Evolutionary conservation across 2,888 invertebrate species (phyloP).

Genomic region (Ferrisia virgata): DNA sequence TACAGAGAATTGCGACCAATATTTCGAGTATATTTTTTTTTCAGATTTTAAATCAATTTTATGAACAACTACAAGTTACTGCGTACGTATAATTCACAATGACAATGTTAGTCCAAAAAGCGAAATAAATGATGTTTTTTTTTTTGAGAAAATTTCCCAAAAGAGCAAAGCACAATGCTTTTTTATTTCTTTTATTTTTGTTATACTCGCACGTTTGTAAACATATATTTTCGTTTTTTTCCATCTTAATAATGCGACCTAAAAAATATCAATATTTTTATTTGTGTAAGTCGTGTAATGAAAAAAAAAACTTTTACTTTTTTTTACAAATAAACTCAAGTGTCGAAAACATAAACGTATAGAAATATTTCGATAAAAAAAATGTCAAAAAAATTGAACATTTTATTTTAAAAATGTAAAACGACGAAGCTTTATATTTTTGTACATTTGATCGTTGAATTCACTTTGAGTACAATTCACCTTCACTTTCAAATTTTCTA

Average conservation of each 20-base stretch:
- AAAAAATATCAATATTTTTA: background rate
- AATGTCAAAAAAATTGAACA: background rate
- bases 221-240: background rate
- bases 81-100: background rate
- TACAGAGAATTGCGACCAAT: background rate
- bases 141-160: background rate
- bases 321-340: background rate
- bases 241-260: background rate
- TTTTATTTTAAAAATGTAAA: background rate
- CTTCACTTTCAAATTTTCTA: background rate
- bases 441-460: background rate
- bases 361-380: background rate
- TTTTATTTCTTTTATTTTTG: background rate
- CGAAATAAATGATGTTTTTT: background rate
- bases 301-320: background rate
- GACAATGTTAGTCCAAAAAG: background rate
- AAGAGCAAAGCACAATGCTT: background rate
- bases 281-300: background rate
- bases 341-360: background rate
- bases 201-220: background rate
- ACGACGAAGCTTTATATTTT: background rate
- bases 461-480: background rate
- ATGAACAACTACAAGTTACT: background rate
- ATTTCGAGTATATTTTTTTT: background rate
- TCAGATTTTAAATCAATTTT: background rate